Percentiles rank a stretch among this genome's conserved stretches.
Evolutionary conservation across 2,888 invertebrate species (phyloP).

Genomic region (Cataglyphis altisquamis): DNA sequence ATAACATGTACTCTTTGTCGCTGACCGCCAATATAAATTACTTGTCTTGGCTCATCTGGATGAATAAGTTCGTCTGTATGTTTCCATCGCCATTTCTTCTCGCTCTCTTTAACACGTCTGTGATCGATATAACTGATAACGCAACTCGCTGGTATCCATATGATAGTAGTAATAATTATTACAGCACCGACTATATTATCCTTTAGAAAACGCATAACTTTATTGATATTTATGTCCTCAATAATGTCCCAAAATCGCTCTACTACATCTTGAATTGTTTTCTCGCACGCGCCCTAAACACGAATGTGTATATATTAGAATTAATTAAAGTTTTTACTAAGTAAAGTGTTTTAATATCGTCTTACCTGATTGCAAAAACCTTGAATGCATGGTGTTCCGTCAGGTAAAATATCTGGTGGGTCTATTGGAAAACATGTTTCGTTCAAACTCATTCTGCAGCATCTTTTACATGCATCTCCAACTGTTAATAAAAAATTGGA

Average conservation of each 20-base stretch:
- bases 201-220: constrained; percentile 94
- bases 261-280: constrained; percentile 97
- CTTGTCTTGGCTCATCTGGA: constrained; percentile 91
- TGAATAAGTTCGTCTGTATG: constrained; percentile 91
- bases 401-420: constrained; percentile 95
- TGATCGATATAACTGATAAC: constrained; percentile 94
- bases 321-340: background rate
- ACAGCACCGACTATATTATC: constrained; percentile 98
- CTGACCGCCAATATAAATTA: constrained; percentile 86
- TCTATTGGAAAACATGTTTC: constrained; percentile 97
- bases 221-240: constrained; percentile 98
- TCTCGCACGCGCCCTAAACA: constrained; percentile 95
- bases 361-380: constrained; percentile 97
- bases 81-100: constrained; percentile 91
- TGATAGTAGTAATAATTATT: constrained; percentile 94
- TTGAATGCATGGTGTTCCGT: constrained; percentile 98
- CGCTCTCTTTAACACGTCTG: constrained; percentile 90
- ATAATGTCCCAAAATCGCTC: constrained; percentile 99
- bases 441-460: constrained; percentile 96
- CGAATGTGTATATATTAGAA: constrained; percentile 14
- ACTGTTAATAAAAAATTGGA: constrained; percentile 87
- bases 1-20: constrained; percentile 66
- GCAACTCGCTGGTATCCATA: constrained; percentile 98
- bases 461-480: constrained; percentile 96
- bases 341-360: constrained; percentile 8